Evolutionary conservation across 2,888 invertebrate species (phyloP).

Genomic region (Selenia dentaria): DNA sequence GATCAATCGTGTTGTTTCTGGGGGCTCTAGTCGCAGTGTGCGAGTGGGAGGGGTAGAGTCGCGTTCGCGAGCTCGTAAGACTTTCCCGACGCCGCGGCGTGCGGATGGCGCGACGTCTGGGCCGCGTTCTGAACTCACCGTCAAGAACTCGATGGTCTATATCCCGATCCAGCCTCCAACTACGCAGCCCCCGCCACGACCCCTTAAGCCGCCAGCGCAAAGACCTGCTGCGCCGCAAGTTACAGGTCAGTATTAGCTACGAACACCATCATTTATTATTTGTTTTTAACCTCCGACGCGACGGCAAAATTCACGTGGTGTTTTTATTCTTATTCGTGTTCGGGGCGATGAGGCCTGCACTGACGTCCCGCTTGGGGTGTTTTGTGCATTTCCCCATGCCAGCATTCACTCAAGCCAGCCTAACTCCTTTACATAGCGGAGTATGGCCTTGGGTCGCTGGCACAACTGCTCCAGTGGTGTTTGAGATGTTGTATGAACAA

Average conservation of each 20-base stretch:
- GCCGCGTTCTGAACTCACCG: conserved; percentile 62
- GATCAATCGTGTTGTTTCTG: conserved; percentile 62
- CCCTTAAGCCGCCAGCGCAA: conserved; percentile 46
- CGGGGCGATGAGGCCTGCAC: no score
- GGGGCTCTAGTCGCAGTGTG: conserved; percentile 10
- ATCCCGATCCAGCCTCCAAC: conserved; percentile 76
- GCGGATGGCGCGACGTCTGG: conserved; percentile 63
- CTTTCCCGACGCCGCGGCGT: conserved; percentile 70
- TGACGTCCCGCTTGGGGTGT: no score
- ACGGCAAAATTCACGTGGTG: no score
- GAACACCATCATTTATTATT: no score
- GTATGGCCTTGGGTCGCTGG: no score
- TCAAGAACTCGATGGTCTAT: conserved; percentile 79
- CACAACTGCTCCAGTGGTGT: no score
- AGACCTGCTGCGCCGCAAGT: conserved; percentile 30
- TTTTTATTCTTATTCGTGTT: no score
- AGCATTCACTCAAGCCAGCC: no score
- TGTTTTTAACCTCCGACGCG: no score
- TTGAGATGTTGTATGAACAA: no score
- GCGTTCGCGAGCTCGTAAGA: conserved; percentile 64
- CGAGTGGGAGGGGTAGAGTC: conserved; percentile 47
- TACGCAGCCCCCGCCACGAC: conserved; percentile 58
- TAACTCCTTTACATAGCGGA: no score
- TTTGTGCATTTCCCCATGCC: no score
- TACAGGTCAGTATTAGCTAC: not conserved